These are phyloP conservation scores for Mesopsocus fuscifrons DNA, from an alignment of 2,888 invertebrate species.

Conservation along the genomic window DNA sequence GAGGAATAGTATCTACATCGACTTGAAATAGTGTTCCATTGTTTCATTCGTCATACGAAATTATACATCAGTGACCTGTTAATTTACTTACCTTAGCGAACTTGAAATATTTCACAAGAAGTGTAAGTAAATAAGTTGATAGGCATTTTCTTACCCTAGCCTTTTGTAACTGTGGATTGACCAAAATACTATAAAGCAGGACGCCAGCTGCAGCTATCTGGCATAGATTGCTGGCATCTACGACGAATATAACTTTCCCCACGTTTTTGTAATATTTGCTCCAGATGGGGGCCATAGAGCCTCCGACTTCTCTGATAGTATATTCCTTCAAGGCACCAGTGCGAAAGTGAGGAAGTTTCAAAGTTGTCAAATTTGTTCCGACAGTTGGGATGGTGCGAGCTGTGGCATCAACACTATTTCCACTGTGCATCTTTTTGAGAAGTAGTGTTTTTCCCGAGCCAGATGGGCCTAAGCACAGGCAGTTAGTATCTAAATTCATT, in stretches of 20 bases:
- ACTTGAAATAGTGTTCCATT: too few relatives aligned
- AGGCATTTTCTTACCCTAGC: slow-evolving; percentile 46
- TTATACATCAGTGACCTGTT: too few relatives aligned
- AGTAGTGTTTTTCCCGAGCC: slow-evolving; percentile 67
- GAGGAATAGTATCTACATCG: too few relatives aligned
- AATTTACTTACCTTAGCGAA: too few relatives aligned
- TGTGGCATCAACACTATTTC: slow-evolving; percentile 50
- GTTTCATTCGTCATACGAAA: too few relatives aligned
- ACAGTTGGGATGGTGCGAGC: slow-evolving; percentile 61
- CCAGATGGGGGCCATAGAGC: slow-evolving; percentile 68
- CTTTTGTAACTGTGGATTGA: slow-evolving; percentile 45
- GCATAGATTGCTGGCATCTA: slow-evolving; percentile 68
- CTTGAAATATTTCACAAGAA: too few relatives aligned
- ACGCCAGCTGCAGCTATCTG: slow-evolving; percentile 74
- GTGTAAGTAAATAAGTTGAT: too few relatives aligned
- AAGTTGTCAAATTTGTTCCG: slow-evolving; percentile 55
- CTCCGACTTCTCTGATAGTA: slow-evolving; percentile 56
- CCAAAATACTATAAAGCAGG: slow-evolving; percentile 53
- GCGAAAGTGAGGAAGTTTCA: slow-evolving; percentile 29
- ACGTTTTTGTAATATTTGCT: slow-evolving; percentile 46
- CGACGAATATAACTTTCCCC: slow-evolving; percentile 47
- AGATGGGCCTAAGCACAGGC: slow-evolving; percentile 59
- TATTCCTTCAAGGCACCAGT: slow-evolving; percentile 23
- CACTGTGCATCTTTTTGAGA: slow-evolving; percentile 49
- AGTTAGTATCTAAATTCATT: too few relatives aligned